Conservation (phyloP, 2,797 vertebrate genomes). For the Mormyrus proboscirostris region DNA sequence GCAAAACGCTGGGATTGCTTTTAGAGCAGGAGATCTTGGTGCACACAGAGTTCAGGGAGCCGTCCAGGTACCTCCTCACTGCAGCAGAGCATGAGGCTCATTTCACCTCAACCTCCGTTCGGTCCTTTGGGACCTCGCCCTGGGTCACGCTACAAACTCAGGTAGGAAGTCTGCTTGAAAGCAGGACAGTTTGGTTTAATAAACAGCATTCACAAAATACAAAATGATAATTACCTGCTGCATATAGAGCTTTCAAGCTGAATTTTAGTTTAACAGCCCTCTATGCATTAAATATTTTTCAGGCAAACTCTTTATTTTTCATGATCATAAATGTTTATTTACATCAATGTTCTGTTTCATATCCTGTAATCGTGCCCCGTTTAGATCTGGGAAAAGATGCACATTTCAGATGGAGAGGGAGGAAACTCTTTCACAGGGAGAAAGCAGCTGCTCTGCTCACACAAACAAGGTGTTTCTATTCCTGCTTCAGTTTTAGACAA, state of each 20-base stretch:
- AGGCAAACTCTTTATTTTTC: not conserved
- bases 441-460: not conserved
- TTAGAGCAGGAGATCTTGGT: not conserved
- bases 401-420: not conserved
- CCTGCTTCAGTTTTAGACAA: not conserved
- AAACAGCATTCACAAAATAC: not conserved
- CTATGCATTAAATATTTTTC: not conserved
- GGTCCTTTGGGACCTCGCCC: not conserved
- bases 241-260: not conserved
- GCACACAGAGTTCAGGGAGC: not conserved
- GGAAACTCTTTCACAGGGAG: not conserved
- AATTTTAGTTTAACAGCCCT: not conserved
- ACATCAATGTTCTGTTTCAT: not conserved
- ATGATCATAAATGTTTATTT: not conserved
- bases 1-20: not conserved
- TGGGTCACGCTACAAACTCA: not conserved
- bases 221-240: not conserved
- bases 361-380: not conserved
- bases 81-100: not conserved
- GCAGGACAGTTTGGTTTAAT: not conserved
- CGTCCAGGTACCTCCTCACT: not conserved
- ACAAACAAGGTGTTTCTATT: not conserved
- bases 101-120: not conserved
- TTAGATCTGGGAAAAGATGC: not conserved
- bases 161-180: not conserved